Evolutionary conservation across 2,113 vertebrate species (phyloP).

Genomic region (Meriones unguiculatus): DNA sequence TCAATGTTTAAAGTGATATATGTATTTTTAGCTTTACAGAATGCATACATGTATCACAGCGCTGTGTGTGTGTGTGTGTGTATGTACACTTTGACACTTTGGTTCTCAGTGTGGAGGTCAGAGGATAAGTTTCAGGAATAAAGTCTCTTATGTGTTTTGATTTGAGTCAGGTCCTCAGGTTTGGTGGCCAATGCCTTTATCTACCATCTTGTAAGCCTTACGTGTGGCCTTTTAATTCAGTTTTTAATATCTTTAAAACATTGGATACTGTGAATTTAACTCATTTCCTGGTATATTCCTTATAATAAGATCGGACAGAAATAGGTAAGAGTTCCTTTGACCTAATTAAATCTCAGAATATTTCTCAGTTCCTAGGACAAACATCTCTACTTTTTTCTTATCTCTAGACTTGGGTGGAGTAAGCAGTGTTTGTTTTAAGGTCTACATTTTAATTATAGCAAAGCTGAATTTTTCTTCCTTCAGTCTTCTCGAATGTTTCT

Average conservation of each 20-base stretch:
- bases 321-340: conserved; percentile 29
- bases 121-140: background rate
- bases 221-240: background rate
- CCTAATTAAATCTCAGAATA: background rate
- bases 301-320: background rate
- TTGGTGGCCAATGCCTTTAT: background rate
- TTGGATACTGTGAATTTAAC: conserved; percentile 21
- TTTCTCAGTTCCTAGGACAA: background rate
- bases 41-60: background rate
- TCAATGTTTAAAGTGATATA: background rate
- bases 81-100: background rate
- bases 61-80: background rate
- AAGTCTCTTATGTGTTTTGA: no score
- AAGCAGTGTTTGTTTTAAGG: conserved; percentile 13
- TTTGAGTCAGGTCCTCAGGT: no score
- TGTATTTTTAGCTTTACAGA: background rate
- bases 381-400: background rate
- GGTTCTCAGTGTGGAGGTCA: background rate
- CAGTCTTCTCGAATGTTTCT: background rate
- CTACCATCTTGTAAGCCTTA: background rate
- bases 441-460: conserved; percentile 22
- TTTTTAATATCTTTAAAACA: background rate
- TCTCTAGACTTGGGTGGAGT: background rate
- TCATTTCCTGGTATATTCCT: background rate
- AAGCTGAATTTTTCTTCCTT: conserved; percentile 32